Base-by-base conservation (phyloP, 2,113 vertebrate genomes). In the Columbina picui region DNA sequence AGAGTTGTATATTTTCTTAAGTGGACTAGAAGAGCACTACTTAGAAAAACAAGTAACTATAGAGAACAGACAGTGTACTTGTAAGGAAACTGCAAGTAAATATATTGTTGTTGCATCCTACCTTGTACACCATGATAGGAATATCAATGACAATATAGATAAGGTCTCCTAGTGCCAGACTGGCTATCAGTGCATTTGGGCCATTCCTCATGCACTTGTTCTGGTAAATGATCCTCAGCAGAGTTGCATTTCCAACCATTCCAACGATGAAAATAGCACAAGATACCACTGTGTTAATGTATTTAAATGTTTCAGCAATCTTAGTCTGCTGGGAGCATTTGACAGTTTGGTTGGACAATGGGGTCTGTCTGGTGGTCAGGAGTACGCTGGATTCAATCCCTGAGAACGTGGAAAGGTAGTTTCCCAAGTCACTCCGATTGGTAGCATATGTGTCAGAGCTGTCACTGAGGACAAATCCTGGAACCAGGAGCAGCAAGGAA, bases 141-240 rank as follows among this genome's bases (percentile, higher is more conserved):
- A 99, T 99, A 53, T 98, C 99, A 80, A 99, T 99, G 96, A 98
- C 98, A 83, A 99, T 99, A 93, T 99, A 99, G 97, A 99, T 99
- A 47, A 99, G 99, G 98, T 99, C 99, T 70, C 99, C 99, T 19
- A 99, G 97, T 6, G 99, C 99, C 96, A 99, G 98, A 65, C 99
- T 99, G 96, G 99, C 99, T 84, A 99, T 99, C 94, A 99, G 98
- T 0, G 99, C 99, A 6, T 99, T 99, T 12, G 99, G 99, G 86
- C 99, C 99, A 14, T 99, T 99, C 98, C 99, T 98, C 99, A 99
- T 99, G 59, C 99, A 99, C 97, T 99, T 99, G 97, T 99, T 99
- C 97, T 99, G 98, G 97, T 99, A 99, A 97, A 99, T 99, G 98
- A 99, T 99, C 98, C 98, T 99, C 90, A 99, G 98, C 90, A 99